Evolutionary conservation across 2,888 invertebrate species (phyloP), one percentile per base, ranked within the genome.

Genomic region (Drosophila seclusa): DNA sequence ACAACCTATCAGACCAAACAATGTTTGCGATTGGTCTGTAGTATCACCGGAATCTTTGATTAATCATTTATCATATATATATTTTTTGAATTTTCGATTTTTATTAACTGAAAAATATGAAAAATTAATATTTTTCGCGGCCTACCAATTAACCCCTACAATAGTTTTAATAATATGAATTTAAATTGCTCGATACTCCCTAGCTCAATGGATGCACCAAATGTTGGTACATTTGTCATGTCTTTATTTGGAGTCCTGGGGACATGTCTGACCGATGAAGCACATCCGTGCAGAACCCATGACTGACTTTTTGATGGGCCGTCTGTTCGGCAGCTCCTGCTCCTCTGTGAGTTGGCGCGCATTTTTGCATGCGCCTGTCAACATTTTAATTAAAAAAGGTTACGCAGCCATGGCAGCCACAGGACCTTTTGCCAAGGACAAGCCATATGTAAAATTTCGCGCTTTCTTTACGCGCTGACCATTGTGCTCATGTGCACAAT

Each of bases 381-480:
- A 93, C 93, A 92, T 93, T 93, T 93, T 93, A 93, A 93, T 93
- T 93, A 93, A 93, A 93, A 92, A 93, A 92, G 92, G 92, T 92
- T 92, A 90, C 92, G 92, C 73, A 77, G 85, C 78, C 80, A 84
- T 82, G 77, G 65, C 87, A 73, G 77, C 78, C 52, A 45, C 42
- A 63, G 53, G 52, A 57, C 57, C 67, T 67, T 58, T 38, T 53
- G 62, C 45, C 53, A 31, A 21, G 64, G 55, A 53, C 54, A 66
- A 80, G 80, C 79, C 83, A 86, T 82, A 87, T 82, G 81, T 79
- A 81, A 91, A 91, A 91, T 85, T 85, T 91, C 90, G 92, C 91
- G 91, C 89, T 90, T 91, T 89, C 82, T 83, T 80, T 82, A 58
- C 68, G 54, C 71, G 73, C 63, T 65, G 72, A 60, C 69, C 73